A percentile compares a stretch with the other conserved stretches of the same genome.
Evolutionary conservation across 2,113 vertebrate genomes (phyloP).

Genomic region (Perca fluviatilis): DNA sequence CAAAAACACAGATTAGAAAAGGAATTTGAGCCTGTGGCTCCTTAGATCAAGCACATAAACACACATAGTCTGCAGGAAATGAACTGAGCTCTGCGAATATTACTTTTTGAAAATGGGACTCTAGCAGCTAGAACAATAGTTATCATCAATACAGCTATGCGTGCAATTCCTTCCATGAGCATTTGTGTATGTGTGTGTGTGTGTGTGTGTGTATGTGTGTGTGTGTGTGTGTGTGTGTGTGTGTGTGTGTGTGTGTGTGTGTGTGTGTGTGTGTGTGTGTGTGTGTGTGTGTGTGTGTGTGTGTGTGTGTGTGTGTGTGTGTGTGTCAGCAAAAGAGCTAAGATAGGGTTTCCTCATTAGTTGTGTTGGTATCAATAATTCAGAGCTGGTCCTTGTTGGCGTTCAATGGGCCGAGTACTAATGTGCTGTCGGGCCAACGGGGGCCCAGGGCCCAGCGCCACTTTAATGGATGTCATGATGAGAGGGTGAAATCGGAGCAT

Average conservation of each 20-base stretch:
- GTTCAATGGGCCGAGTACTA: conserved; percentile 88
- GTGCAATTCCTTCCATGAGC: conserved; percentile 49
- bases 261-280: too few relatives aligned
- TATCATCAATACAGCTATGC: conserved; percentile 41
- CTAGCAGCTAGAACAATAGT: conserved; percentile 37
- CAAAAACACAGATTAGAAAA: conserved; percentile 13
- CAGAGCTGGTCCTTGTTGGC: conserved; percentile 84
- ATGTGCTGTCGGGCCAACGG: conserved; percentile 85
- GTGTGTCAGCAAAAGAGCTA: conserved; percentile 72
- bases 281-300: conserved; percentile 57
- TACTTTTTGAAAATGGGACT: conserved; percentile 50
- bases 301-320: conserved; percentile 56
- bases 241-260: conserved; percentile 65
- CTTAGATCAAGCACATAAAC: conserved; percentile 13
- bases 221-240: conserved; percentile 48
- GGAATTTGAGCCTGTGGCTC: conserved; percentile 11
- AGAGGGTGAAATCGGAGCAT: conserved; percentile 86
- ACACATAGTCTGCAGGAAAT: conserved; percentile 35
- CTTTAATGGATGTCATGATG: conserved; percentile 90
- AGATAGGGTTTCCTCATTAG: conserved; percentile 89
- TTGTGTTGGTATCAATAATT: conserved; percentile 89
- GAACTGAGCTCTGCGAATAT: conserved; percentile 30
- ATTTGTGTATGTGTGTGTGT: conserved; percentile 55
- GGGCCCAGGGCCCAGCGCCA: conserved; percentile 78
- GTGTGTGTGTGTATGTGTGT: conserved; percentile 63